Evolutionary conservation across 2,113 vertebrate genomes (phyloP).

Genomic region (Silurus glanis): DNA sequence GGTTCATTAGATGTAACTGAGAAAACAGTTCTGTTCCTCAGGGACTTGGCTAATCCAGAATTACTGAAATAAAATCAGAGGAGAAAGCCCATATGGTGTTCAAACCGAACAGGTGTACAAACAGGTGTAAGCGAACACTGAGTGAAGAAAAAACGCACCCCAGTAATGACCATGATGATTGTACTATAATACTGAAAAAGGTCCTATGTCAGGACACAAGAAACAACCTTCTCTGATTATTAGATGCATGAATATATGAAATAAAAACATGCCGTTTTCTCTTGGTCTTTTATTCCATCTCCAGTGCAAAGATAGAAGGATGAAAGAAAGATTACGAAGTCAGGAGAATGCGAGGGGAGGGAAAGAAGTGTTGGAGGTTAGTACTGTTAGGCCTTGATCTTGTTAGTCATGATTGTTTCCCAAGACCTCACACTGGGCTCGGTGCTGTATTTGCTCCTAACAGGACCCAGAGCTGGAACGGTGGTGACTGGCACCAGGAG

Average conservation of each 20-base stretch:
- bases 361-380: constrained; percentile 56
- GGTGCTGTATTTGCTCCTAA: constrained; percentile 74
- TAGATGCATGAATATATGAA: background rate
- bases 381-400: constrained; percentile 69
- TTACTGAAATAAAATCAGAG: constrained; percentile 3
- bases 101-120: background rate
- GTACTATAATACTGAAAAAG: background rate
- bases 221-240: background rate
- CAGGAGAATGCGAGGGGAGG: background rate
- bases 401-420: constrained; percentile 72
- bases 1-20: background rate
- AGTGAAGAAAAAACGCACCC: background rate
- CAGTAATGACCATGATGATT: constrained; percentile 7
- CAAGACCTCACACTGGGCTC: constrained; percentile 74
- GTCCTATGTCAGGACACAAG: background rate
- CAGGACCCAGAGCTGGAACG: constrained; percentile 64
- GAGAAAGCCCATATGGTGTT: constrained; percentile 17
- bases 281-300: constrained; percentile 7
- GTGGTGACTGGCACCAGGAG: constrained; percentile 64
- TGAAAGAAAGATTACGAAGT: constrained; percentile 1
- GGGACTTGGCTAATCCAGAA: background rate
- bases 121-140: constrained; percentile 19
- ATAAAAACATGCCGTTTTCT: background rate
- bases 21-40: background rate
- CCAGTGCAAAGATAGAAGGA: constrained; percentile 47